Evolutionary conservation across 2,113 vertebrate species (phyloP), one percentile per base, ranked within the genome.

Genomic region (Galemys pyrenaicus): DNA sequence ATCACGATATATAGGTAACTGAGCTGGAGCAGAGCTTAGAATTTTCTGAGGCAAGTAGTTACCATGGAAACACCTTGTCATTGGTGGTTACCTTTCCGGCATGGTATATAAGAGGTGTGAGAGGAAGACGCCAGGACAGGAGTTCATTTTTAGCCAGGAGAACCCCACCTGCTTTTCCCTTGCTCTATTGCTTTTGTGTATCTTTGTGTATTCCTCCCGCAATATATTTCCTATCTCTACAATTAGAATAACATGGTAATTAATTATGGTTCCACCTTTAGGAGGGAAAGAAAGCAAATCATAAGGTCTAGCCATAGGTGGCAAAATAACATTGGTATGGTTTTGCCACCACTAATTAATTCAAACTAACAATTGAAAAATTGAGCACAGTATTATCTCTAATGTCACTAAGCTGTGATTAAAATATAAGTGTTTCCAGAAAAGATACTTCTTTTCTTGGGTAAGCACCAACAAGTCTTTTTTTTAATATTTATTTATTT

Each of bases 371-470:
- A 73, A 46, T 2, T 39, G 39, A 75, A 82, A 56, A 4, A 62
- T 13, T 78, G 58, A 94, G 44, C 17, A 86, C 4, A 30, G 56
- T 44, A 37, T 68, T 68, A 35, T 68, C 7, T 94, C 39, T 80
- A 24, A 30, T 26, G 6, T 87, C 62, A 67, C 65, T 67, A 56
- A 95, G 37, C 7, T 62, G 9, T 64, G 30, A 79, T 75, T 86
- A 64, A 87, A 95, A 87, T 32, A 10, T 6, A 77, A 58, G 22
- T 49, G 73, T 92, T 83, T 77, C 39, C 35, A 78, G 67, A 49
- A 92, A 54, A 92, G 17, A 49, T n/a, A 9, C 9, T 77, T 87
- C 67, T 85, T 81, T 77, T 87, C 67, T 85, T 81, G 65, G 37
- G 32, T 70, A 58, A 85, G 26, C 71, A 82, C 46, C 46, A 49